Conservation (phyloP, 2,113 vertebrate genomes). For the Ciconia maguari region DNA sequence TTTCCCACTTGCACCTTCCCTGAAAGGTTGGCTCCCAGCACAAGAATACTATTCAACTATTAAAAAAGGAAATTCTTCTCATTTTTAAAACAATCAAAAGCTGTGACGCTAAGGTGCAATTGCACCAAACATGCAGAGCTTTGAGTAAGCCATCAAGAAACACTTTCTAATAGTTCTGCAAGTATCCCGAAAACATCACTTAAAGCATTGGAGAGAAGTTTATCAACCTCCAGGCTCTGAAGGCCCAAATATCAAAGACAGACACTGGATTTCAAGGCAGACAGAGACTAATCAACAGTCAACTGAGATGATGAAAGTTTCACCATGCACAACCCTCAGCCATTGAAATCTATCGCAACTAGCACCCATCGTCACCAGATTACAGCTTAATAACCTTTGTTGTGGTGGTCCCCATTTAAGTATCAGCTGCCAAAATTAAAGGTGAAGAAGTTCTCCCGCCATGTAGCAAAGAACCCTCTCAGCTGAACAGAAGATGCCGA, state of each 20-base stretch:
- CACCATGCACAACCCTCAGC: neutral
- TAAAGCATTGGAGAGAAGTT: neutral
- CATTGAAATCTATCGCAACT: neutral
- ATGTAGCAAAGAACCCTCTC: neutral
- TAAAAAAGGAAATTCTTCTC: too few relatives aligned
- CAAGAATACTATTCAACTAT: neutral
- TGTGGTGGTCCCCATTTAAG: neutral
- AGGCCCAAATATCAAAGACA: neutral
- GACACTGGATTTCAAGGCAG: neutral
- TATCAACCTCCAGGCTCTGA: neutral
- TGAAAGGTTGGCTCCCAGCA: neutral
- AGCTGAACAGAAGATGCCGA: neutral
- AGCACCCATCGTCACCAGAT: neutral
- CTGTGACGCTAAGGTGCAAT: neutral
- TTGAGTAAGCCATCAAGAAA: neutral
- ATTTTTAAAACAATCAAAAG: neutral
- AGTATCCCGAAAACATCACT: neutral
- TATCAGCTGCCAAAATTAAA: neutral
- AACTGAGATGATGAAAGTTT: neutral
- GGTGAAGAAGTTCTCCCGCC: neutral
- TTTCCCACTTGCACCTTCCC: neutral
- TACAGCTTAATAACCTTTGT: neutral
- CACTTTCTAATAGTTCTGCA: neutral
- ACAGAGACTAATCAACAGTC: neutral
- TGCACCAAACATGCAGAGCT: neutral